Evolutionary conservation across 1,140 invertebrate genomes (phyloP).

Genomic region (Panagrolaimus sp.): DNA sequence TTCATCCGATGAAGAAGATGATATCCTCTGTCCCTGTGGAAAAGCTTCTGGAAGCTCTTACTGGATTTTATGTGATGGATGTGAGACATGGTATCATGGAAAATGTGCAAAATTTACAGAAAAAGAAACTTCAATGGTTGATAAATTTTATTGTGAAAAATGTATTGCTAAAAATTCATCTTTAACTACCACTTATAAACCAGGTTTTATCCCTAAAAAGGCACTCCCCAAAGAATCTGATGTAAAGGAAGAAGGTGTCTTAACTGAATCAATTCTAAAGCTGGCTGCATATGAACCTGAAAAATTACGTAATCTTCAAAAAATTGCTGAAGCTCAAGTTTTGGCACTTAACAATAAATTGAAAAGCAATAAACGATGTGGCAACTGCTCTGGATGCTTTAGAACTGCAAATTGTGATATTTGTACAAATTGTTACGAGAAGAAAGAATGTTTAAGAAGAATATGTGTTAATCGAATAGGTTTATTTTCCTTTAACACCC

Average conservation of each 20-base stretch:
- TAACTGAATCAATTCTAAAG: no score
- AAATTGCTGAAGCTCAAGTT: no score
- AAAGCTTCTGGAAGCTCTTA: not conserved
- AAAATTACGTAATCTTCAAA: no score
- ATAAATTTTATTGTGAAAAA: constrained; percentile 5
- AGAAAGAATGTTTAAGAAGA: constrained; percentile 11
- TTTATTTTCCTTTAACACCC: no score
- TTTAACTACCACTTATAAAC: not conserved
- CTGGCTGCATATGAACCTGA: no score
- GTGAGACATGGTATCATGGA: constrained; percentile 13
- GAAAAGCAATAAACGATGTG: constrained; percentile 42
- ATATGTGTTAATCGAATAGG: not conserved
- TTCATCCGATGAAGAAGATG: constrained; percentile 1
- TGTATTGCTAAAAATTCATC: not conserved
- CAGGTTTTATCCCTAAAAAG: not conserved
- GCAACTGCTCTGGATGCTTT: constrained; percentile 2
- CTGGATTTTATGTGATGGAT: constrained; percentile 16
- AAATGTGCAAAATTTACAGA: constrained; percentile 10
- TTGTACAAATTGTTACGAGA: constrained; percentile 72
- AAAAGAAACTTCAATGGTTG: not conserved
- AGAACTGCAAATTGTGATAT: constrained; percentile 39
- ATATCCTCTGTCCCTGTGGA: constrained; percentile 9
- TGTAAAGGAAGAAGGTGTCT: not conserved
- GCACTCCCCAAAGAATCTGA: not conserved
- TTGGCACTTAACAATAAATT: no score